Conservation (phyloP, 2,888 invertebrate species). For the Harpalus rufipes region DNA sequence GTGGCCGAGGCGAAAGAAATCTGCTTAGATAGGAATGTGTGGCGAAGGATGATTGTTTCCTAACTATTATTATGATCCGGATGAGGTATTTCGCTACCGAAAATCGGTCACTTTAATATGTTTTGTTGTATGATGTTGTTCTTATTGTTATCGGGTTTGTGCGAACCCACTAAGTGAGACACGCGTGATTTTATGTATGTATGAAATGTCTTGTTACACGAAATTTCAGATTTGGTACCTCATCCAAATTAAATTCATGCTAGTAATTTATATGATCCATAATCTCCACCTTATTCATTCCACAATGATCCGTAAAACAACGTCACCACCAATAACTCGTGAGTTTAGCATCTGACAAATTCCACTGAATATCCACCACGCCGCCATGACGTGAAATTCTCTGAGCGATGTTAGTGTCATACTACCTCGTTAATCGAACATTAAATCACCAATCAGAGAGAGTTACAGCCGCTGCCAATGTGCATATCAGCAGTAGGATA, state of each 20-base stretch:
- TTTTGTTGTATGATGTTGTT: too few species aligned
- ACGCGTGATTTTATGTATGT: too few species aligned
- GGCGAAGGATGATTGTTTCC: too few species aligned
- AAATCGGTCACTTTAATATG: too few species aligned
- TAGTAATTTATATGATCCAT: not conserved
- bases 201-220: too few species aligned
- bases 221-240: too few species aligned
- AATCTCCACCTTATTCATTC: not conserved
- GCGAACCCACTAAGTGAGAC: too few species aligned
- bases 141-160: too few species aligned
- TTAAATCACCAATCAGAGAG: slow-evolving; percentile 46
- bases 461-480: slow-evolving; percentile 29
- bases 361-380: not conserved
- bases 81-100: too few species aligned
- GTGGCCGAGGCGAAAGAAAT: too few species aligned
- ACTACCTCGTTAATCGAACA: slow-evolving; percentile 37
- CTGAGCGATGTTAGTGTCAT: slow-evolving; percentile 24
- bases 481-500: not conserved
- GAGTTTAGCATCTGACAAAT: not conserved
- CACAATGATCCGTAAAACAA: not conserved
- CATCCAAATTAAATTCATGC: not conserved
- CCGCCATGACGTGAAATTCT: not conserved
- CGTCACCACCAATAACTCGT: not conserved
- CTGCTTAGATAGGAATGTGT: too few species aligned
- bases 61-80: too few species aligned